A percentile compares a stretch with the other conserved stretches of the same genome.
Evolutionary conservation across 1,140 invertebrate genomes (phyloP).

Genomic region (Heliothis subflexa): DNA sequence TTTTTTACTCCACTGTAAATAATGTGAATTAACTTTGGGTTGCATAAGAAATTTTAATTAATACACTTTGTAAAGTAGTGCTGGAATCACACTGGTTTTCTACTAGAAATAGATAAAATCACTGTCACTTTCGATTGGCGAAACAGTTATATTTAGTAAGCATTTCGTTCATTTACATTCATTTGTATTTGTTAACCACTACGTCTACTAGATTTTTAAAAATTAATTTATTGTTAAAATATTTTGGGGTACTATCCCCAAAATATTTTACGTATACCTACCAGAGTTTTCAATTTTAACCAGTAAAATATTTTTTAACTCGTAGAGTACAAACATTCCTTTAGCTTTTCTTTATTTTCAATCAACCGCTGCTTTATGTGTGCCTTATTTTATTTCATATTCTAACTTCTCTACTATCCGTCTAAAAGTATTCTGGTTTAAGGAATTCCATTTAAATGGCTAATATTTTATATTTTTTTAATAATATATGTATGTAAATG

Average conservation of each 20-base stretch:
- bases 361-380: conserved; percentile 32
- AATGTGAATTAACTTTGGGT: conserved; percentile 29
- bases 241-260: background rate
- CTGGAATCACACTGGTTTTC: conserved; percentile 11
- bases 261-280: no score
- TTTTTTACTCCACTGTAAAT: conserved; percentile 1
- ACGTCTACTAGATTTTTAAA: background rate
- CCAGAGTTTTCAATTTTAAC: background rate
- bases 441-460: no score
- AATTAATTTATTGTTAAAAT: background rate
- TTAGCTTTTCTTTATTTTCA: conserved; percentile 27
- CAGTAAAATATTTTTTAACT: background rate
- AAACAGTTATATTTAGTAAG: conserved; percentile 2
- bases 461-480: no score
- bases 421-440: no score
- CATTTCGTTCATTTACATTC: conserved; percentile 27
- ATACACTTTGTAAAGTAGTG: conserved; percentile 30
- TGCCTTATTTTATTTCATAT: conserved; percentile 17
- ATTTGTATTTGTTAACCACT: conserved; percentile 19
- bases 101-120: conserved; percentile 38
- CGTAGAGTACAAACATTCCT: conserved; percentile 13
- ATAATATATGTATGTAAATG: background rate
- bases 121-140: conserved; percentile 20
- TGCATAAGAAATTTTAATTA: conserved; percentile 20
- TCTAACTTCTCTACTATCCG: background rate